Base-by-base conservation (phyloP, 2,888 invertebrate genomes). In the Parnassius orleans region DNA sequence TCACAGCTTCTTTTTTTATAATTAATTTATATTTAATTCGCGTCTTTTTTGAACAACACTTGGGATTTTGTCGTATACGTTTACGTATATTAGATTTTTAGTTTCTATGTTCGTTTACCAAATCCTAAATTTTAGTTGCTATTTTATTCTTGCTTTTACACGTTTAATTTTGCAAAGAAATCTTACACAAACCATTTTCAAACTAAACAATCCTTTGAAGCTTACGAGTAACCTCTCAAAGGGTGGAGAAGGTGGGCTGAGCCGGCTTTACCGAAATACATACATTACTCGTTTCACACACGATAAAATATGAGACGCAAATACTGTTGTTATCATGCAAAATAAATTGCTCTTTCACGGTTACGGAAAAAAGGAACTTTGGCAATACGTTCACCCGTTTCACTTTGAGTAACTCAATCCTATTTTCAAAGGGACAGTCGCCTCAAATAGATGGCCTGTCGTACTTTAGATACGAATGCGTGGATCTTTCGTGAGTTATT, bases 401-500 rank as follows among this genome's bases (percentile, higher is more conserved):
- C 33, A 56, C 55, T 52, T 64, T 66, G 63, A 66, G 69, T 72
- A 73, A 72, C 67, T 73, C 66, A 70, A 72, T 72, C 57, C 54
- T 47, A 55, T 69, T 66, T 72, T 68, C 70, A 83, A 86, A 87
- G 85, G 86, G 87, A 85, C 87, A 80, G 78, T 79, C 76, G 72
- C 76, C 77, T 81, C 79, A 81, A 85, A 88, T 86, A 81, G 85
- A 90, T 88, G 81, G 82, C 79, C 83, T 74, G 83, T 86, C 89
- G 83, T 76, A 78, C 79, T 81, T 80, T 73, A 77, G 77, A 82
- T 80, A 74, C 78, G 78, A 83, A 81, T 83, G 80, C 87, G 84
- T 87, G 83, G 76, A 87, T 90, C 89, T 88, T 87, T 81, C 78
- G 76, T 77, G 79, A 83, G 84, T 88, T 89, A 90, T 91, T 90